Evolutionary conservation across 2,797 vertebrate genomes (phyloP).

Genomic region (Hydrocynus forskahlii): DNA sequence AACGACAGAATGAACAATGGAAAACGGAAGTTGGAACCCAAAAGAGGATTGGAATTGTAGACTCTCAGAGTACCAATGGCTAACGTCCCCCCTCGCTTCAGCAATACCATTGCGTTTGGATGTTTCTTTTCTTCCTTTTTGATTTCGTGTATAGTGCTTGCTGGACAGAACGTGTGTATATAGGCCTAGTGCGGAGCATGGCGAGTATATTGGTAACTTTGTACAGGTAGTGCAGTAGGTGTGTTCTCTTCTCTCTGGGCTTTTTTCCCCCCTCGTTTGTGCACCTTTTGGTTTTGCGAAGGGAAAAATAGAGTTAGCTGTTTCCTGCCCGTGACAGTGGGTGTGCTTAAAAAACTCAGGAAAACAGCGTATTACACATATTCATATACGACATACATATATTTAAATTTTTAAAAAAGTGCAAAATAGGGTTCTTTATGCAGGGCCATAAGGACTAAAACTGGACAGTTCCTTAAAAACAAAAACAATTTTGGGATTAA

Average conservation of each 20-base stretch:
- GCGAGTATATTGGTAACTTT: constrained; percentile 79
- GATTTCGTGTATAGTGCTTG: constrained; percentile 83
- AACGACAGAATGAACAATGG: constrained; percentile 67
- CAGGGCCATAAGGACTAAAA: too few species aligned
- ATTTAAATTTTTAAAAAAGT: too few species aligned
- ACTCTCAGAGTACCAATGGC: constrained; percentile 65
- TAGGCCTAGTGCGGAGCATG: constrained; percentile 83
- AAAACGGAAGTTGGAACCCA: constrained; percentile 43
- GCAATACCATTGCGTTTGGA: constrained; percentile 90
- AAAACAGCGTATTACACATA: constrained; percentile 72
- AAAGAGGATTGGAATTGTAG: constrained; percentile 78
- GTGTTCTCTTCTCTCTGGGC: constrained; percentile 36
- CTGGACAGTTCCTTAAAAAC: too few species aligned
- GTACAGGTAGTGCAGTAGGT: constrained; percentile 76
- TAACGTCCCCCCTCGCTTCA: constrained; percentile 75
- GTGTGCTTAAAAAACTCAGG: constrained; percentile 80
- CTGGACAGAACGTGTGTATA: constrained; percentile 78
- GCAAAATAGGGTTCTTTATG: too few species aligned
- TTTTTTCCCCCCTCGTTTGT: constrained; percentile 44
- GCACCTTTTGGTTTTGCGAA: constrained; percentile 69
- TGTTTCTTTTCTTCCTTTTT: constrained; percentile 76
- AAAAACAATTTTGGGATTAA: too few species aligned
- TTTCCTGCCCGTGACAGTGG: constrained; percentile 74
- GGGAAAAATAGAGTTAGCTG: constrained; percentile 72
- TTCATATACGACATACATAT: too few species aligned